These are phyloP conservation scores for Caligus rogercresseyi DNA, from an alignment of 1,140 invertebrate genomes.

Conservation along the genomic window DNA sequence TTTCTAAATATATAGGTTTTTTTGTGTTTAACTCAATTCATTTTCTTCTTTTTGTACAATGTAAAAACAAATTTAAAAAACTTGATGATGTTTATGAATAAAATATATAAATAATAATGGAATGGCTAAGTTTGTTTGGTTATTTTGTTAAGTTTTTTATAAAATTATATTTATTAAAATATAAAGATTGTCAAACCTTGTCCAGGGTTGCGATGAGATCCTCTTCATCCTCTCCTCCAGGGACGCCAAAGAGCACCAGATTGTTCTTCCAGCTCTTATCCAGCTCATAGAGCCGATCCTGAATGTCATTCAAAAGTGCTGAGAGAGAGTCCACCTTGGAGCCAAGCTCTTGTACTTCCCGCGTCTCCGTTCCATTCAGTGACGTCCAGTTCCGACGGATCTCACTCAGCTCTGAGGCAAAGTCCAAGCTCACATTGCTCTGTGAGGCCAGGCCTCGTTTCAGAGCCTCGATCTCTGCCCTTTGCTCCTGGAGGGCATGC, in stretches of 20 bases:
- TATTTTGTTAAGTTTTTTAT: background rate
- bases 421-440: background rate
- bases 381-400: constrained; percentile 4
- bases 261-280: constrained; percentile 20
- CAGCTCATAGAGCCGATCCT: constrained; percentile 18
- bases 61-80: too few species aligned
- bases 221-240: constrained; percentile 7
- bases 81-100: background rate
- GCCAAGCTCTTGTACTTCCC: background rate
- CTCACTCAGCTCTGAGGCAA: constrained; percentile 15
- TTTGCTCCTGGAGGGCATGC: background rate
- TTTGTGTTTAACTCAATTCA: too few species aligned
- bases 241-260: constrained; percentile 13
- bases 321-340: constrained; percentile 2
- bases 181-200: background rate
- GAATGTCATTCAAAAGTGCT: constrained; percentile 14
- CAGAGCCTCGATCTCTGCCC: background rate
- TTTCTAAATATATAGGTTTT: too few species aligned
- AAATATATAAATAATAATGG: background rate
- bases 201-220: constrained; percentile 1
- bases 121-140: background rate
- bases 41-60: too few species aligned
- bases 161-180: background rate
- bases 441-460: background rate
- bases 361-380: background rate